Evolutionary conservation across 2,113 vertebrate species (phyloP), one percentile per base, ranked within the genome.

Genomic region (Scomber japonicus): DNA sequence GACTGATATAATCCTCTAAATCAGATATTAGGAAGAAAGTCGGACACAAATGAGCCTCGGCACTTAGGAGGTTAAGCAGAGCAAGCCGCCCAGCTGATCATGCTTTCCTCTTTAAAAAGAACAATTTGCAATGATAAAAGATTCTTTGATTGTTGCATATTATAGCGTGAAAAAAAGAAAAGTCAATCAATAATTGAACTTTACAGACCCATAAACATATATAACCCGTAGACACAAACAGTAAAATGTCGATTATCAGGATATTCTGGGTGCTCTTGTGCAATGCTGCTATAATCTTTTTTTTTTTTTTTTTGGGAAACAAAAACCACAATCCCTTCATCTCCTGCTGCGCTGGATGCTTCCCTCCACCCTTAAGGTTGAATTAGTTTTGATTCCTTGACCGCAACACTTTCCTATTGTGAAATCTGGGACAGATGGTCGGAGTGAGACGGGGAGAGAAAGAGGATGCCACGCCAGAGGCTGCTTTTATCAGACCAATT

Each of bases 371-470:
- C 90, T 90, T 63, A 79, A 94, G 93, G 91, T 91, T 64, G 72
- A 92, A 95, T 95, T 94, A 94, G 89, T 92, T 91, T 84, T 48
- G 82, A 91, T 93, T 90, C 89, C 90, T 91, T 83, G 82, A 93
- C 80, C 31, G 53, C 84, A 83, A 90, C 91, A 87, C 88, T 92
- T 89, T 87, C 45, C 83, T 78, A 68, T 86, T 90, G 75, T 83
- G 61, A 89, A 94, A 94, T 94, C 91, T 95, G 88, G 93, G 93
- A 93, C 94, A 94, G 88, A 92, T 75, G 88, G 90, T 82, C 65
- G 31, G 62, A 75, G 78, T 75, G 66, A 82, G 63, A 84, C 65
- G 51, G 64, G 19, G 24, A 2, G 35, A 40, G 35, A 44, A 35
- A 69, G 51, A 86, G 88, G 84, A 78, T 62, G 74, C 51, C 19